These are phyloP conservation scores for Prosapia bicincta DNA, from an alignment of 2,888 invertebrate genomes.

Conservation along the genomic window DNA sequence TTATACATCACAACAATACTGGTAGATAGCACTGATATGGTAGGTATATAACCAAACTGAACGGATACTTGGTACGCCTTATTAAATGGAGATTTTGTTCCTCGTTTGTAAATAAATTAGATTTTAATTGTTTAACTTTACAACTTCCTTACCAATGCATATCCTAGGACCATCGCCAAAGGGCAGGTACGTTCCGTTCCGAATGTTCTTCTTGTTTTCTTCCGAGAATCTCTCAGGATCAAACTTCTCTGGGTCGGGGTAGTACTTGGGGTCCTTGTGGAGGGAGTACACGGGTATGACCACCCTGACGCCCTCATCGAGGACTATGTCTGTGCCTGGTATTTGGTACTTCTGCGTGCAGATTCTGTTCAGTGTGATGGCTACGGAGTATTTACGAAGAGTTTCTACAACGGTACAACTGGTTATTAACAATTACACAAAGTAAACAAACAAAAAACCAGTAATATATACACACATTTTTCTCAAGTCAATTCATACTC, in stretches of 20 bases:
- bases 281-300: slow-evolving; percentile 56
- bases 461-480: neutral
- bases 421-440: neutral
- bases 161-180: slow-evolving; percentile 57
- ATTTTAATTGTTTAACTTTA: too few relatives aligned
- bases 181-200: slow-evolving; percentile 54
- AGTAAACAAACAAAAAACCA: neutral
- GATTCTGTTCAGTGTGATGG: slow-evolving; percentile 44
- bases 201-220: slow-evolving; percentile 52
- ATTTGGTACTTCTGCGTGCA: slow-evolving; percentile 44
- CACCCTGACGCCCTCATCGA: slow-evolving; percentile 44
- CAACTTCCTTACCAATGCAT: slow-evolving; percentile 55
- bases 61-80: too few relatives aligned
- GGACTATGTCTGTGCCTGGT: slow-evolving; percentile 33
- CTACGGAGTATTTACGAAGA: slow-evolving; percentile 46
- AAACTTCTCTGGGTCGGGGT: slow-evolving; percentile 59
- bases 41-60: too few relatives aligned
- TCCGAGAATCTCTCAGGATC: slow-evolving; percentile 58
- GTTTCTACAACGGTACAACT: slow-evolving; percentile 34
- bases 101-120: too few relatives aligned
- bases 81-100: too few relatives aligned
- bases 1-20: too few relatives aligned
- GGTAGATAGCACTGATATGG: too few relatives aligned
- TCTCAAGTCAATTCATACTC: too few relatives aligned
- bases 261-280: slow-evolving; percentile 58